These are phyloP conservation scores for Danio choprae DNA, from an alignment of 2,797 vertebrate genomes.

Conservation along the genomic window DNA sequence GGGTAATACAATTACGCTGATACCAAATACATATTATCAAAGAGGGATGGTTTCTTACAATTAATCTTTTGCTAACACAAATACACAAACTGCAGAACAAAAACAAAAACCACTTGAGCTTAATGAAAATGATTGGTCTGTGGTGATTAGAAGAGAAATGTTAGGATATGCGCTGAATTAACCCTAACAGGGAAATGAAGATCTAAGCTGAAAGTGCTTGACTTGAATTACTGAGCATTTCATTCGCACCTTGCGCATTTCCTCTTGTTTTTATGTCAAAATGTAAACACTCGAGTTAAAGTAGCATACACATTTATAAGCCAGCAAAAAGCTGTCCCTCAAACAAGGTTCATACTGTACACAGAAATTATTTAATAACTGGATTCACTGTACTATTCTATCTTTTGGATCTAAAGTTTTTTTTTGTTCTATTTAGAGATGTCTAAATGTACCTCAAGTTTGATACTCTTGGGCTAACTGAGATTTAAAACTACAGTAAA, in stretches of 20 bases:
- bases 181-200: background rate
- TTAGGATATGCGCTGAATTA: slow-evolving; percentile 2
- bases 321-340: background rate
- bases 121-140: background rate
- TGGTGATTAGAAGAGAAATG: background rate
- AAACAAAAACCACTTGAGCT: slow-evolving; percentile 15
- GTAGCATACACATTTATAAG: background rate
- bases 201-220: background rate
- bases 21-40: slow-evolving; percentile 11
- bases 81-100: background rate
- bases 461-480: too few species aligned
- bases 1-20: slow-evolving; percentile 21
- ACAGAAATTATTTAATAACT: too few species aligned
- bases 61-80: slow-evolving; percentile 8
- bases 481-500: too few species aligned
- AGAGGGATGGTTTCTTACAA: slow-evolving; percentile 5
- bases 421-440: too few species aligned
- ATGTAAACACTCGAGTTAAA: background rate
- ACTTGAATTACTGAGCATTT: background rate
- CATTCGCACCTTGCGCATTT: background rate
- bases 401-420: too few species aligned
- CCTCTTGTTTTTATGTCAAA: background rate
- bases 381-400: too few species aligned
- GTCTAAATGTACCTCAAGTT: too few species aligned
- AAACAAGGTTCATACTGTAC: too few species aligned